These are phyloP conservation scores for Conchocele bisecta DNA, from an alignment of 2,888 invertebrate genomes.

Conservation along the genomic window DNA sequence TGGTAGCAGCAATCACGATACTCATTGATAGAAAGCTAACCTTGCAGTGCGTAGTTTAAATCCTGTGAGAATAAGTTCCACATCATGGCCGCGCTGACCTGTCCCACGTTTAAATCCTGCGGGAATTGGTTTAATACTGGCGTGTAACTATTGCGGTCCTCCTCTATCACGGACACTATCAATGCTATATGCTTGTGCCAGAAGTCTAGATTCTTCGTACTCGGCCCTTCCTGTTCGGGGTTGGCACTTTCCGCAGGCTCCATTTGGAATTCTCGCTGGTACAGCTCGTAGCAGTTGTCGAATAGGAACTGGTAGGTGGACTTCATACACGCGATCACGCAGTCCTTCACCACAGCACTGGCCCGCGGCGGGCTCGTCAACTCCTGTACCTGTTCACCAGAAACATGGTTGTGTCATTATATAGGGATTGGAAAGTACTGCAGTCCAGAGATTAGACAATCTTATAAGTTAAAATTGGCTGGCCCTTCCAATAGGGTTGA, in stretches of 20 bases:
- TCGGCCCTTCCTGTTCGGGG: slow-evolving; percentile 86
- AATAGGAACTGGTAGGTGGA: slow-evolving; percentile 99
- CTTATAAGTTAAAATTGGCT: too few relatives aligned
- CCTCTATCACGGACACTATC: slow-evolving; percentile 99
- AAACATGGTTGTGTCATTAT: too few relatives aligned
- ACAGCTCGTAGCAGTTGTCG: slow-evolving; percentile 99
- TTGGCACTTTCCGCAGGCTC: slow-evolving; percentile 69
- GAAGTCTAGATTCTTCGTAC: slow-evolving; percentile 94
- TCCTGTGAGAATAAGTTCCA: slow-evolving; percentile 97
- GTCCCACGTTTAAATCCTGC: slow-evolving; percentile 98
- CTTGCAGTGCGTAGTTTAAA: slow-evolving; percentile 96
- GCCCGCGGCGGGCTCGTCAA: slow-evolving; percentile 98
- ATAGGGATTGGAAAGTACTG: too few relatives aligned
- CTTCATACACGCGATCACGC: slow-evolving; percentile 98
- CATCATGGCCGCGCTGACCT: slow-evolving; percentile 98
- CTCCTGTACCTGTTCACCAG: slow-evolving; percentile 92
- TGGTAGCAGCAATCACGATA: neutral
- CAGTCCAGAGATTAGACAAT: too few relatives aligned
- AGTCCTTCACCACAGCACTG: slow-evolving; percentile 99
- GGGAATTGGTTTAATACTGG: slow-evolving; percentile 99
- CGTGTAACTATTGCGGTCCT: slow-evolving; percentile 98
- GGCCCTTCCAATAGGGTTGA: too few relatives aligned
- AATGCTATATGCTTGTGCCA: slow-evolving; percentile 99
- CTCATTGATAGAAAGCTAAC: slow-evolving; percentile 67
- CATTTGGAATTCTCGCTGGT: slow-evolving; percentile 86